These are phyloP conservation scores for Orientallactaga bullata DNA, from an alignment of 2,113 vertebrate genomes.

Conservation along the genomic window DNA sequence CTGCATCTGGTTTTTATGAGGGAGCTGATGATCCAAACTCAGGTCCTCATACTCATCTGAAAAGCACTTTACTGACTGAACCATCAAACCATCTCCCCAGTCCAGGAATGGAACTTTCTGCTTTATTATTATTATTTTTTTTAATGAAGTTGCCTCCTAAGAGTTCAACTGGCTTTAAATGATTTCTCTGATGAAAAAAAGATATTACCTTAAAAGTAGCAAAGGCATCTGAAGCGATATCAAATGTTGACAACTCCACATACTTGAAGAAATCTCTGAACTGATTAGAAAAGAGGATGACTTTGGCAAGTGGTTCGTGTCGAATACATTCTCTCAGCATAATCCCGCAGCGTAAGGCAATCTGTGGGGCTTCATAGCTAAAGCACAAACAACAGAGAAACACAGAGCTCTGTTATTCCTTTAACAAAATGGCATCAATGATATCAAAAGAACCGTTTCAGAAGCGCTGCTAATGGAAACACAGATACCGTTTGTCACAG, in stretches of 20 bases:
- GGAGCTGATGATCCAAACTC: too few species aligned
- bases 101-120: too few species aligned
- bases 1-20: too few species aligned
- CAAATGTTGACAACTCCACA: constrained; percentile 98
- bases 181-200: neutral
- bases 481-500: neutral
- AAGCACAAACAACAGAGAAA: constrained; percentile 64
- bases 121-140: neutral
- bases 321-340: constrained; percentile 98
- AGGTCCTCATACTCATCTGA: too few species aligned
- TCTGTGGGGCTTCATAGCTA: constrained; percentile 96
- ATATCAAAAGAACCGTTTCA: constrained; percentile 47
- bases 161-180: constrained; percentile 4
- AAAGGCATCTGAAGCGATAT: constrained; percentile 98
- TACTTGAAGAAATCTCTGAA: constrained; percentile 97
- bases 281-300: constrained; percentile 93
- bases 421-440: constrained; percentile 35
- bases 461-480: constrained; percentile 3
- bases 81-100: too few species aligned
- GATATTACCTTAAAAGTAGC: constrained; percentile 96
- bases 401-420: neutral
- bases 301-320: constrained; percentile 96
- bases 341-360: constrained; percentile 97
- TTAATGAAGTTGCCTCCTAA: constrained; percentile 39
- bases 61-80: too few species aligned